These are phyloP conservation scores for Microcebus murinus DNA, from an alignment of 2,113 vertebrate species.

Conservation along the genomic window DNA sequence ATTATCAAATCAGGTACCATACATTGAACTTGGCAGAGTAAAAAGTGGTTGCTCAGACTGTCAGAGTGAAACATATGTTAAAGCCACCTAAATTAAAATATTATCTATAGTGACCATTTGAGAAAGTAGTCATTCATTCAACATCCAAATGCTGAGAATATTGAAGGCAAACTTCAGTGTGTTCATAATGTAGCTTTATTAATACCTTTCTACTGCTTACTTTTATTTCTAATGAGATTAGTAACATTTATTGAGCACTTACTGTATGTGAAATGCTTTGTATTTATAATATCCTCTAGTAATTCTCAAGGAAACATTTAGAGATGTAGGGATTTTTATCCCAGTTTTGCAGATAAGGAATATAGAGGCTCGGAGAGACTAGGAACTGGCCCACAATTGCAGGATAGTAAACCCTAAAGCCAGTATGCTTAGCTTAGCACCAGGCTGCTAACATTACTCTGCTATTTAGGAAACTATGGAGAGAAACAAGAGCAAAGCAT, in stretches of 20 bases:
- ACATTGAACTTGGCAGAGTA: slow-evolving; percentile 52
- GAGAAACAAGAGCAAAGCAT: background rate
- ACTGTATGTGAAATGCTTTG: background rate
- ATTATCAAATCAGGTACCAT: slow-evolving; percentile 62
- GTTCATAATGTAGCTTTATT: background rate
- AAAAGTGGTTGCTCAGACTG: slow-evolving; percentile 54
- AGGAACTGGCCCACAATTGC: background rate
- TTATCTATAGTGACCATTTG: background rate
- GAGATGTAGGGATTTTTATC: background rate
- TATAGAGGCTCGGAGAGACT: background rate
- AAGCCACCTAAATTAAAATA: slow-evolving; percentile 52
- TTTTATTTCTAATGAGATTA: slow-evolving; percentile 26
- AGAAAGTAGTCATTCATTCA: slow-evolving; percentile 1
- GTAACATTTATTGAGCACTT: slow-evolving; percentile 1
- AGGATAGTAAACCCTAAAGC: background rate
- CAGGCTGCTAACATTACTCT: background rate
- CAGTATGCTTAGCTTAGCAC: background rate
- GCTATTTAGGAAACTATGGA: background rate
- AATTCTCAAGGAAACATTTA: background rate
- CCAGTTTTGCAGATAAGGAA: background rate
- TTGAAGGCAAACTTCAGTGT: slow-evolving; percentile 2
- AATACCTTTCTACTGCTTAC: background rate
- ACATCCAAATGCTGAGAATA: background rate
- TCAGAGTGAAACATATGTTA: slow-evolving; percentile 54
- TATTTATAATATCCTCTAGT: background rate